phyloP scores from a whole-genome alignment of 30 jellyfish, hydroid and myxozoan species.

The Sanderia malayensis region DNA sequence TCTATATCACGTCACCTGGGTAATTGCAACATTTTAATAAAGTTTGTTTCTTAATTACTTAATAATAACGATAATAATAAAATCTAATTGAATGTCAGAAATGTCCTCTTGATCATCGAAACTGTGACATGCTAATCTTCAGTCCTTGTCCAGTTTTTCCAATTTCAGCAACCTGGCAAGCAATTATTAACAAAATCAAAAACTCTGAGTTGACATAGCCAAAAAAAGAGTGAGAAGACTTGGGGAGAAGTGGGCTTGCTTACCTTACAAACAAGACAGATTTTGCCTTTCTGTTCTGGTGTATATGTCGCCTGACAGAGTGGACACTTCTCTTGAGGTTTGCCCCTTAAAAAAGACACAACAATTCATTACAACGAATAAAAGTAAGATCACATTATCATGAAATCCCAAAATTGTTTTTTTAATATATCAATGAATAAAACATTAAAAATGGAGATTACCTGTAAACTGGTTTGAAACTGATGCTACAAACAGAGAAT shows the following conservation, averaged over 20 bases:
- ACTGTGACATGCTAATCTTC: constrained; percentile 61
- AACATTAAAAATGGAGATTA: not conserved
- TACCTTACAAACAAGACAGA: constrained; percentile 81
- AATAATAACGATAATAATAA: no score
- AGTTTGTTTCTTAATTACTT: no score
- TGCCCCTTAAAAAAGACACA: constrained; percentile 62
- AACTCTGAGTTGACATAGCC: not conserved
- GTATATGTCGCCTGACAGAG: constrained; percentile 77
- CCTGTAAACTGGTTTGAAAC: constrained; percentile 95
- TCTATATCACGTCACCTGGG: no score
- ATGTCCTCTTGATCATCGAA: constrained; percentile 30
- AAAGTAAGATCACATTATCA: no score
- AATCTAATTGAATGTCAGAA: no score
- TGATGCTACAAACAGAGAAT: constrained; percentile 74
- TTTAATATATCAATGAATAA: not conserved
- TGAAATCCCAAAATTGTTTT: not conserved
- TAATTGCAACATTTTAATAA: no score
- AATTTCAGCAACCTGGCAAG: constrained; percentile 86
- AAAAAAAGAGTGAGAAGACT: constrained; percentile 5
- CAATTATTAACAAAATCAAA: not conserved
- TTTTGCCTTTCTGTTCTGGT: constrained; percentile 86
- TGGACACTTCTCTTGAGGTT: constrained; percentile 96
- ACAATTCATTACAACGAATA: no score
- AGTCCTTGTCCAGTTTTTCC: constrained; percentile 89
- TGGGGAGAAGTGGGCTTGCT: no score